Evolutionary conservation across 2,888 invertebrate species (phyloP), one percentile per base, ranked within the genome.

Genomic region (Agrochola lychnidis): DNA sequence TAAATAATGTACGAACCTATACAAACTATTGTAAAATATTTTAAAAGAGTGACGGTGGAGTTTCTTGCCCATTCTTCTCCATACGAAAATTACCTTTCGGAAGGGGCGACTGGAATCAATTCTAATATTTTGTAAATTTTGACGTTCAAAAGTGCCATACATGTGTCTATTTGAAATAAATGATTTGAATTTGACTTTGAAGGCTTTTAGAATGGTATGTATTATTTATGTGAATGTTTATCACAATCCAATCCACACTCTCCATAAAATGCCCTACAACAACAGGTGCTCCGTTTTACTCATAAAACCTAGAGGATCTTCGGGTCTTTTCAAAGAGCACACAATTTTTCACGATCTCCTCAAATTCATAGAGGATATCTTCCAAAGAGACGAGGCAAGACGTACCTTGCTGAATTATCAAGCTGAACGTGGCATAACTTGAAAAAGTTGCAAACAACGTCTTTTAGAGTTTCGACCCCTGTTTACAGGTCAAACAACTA

Each of bases 401-500:
- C 16, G 9, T 51, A n/a, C 22, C 14, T 22, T 67, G 22, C 12
- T 22, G 12, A 22, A 48, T 30, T 48, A 22, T 66, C 48, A 66
- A 30, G 22, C 36, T 68, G 16, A 10, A 6, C 36, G 2, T n/a
- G 2, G 36, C 9, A 51, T 16, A 22, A 16, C 14, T n/a, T 16
- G 1, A 53, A 51, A 30, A 51, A 30, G 22, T 36, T 56, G 4
- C 30, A 22, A 12, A 36, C 22, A 6, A 22, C 7, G 12, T 25
- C 14, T 63, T 62, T n/a, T 16, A 25, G 19, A 16, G 22, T 10
- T 75, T n/a, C 4, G 12, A 48, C 73, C 40, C 10, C 63, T 73
- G 6, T 81, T 59, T 56, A 9, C 62, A n/a, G 12, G 12, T 4
- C 22, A 51, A 73, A 48, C 45, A 82, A 40, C 25, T 19, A 61